Conservation (phyloP, 64 coral and sea anemone genomes). For the Actinia tenebrosa region DNA sequence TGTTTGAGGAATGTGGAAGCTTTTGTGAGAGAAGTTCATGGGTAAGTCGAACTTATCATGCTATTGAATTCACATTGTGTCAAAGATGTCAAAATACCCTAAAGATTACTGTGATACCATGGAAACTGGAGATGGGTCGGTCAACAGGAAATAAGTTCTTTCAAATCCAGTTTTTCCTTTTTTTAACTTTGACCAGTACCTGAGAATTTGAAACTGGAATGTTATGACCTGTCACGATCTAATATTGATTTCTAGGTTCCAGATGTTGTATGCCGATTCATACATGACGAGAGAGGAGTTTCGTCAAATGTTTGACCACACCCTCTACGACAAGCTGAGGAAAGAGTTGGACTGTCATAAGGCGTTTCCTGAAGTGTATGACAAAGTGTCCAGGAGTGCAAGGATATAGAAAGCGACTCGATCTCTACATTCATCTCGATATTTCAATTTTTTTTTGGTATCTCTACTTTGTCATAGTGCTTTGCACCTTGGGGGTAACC, state of each 20-base stretch:
- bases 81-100: no score
- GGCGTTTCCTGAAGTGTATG: slow-evolving; percentile 54
- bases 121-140: no score
- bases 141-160: no score
- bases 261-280: slow-evolving; percentile 70
- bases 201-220: no score
- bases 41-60: slow-evolving; percentile 11
- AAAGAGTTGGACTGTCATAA: slow-evolving; percentile 21
- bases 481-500: no score
- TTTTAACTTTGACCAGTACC: no score
- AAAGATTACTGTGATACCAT: no score
- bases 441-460: no score
- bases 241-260: slow-evolving; percentile 28
- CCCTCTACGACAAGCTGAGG: slow-evolving; percentile 39
- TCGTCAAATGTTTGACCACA: slow-evolving; percentile 61
- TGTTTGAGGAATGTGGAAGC: slow-evolving; percentile 46
- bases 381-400: slow-evolving; percentile 40
- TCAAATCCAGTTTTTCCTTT: no score
- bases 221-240: no score
- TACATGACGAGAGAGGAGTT: slow-evolving; percentile 71
- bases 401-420: neutral
- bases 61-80: neutral
- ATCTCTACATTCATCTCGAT: no score
- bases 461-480: no score
- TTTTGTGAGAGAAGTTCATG: slow-evolving; percentile 38